Percentiles rank a stretch among this genome's conserved stretches.
Evolutionary conservation across 1,140 invertebrate species (phyloP).

Genomic region (Platyscapa corneri): DNA sequence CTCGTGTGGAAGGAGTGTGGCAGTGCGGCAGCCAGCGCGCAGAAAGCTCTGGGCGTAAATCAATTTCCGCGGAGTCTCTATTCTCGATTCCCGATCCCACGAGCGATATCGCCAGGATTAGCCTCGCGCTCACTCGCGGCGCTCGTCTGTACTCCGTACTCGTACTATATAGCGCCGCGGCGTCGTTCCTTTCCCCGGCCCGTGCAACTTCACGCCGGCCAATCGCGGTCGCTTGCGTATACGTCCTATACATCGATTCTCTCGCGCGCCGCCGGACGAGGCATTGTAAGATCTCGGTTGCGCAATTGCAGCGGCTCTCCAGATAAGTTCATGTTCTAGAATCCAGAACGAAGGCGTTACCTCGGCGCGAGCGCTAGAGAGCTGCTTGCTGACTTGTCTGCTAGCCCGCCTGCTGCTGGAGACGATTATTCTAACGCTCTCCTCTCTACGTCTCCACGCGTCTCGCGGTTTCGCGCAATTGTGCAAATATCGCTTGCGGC

Average conservation of each 20-base stretch:
- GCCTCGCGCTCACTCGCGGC: conserved; percentile 6
- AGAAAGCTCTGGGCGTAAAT: conserved; percentile 34
- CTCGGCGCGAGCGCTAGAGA: conserved; percentile 48
- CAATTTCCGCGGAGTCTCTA: conserved; percentile 38
- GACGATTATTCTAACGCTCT: conserved; percentile 26
- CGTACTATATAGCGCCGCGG: background rate
- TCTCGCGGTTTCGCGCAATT: background rate
- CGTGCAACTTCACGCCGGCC: conserved; percentile 43
- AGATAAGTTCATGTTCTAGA: conserved; percentile 73
- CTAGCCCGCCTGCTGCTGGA: background rate
- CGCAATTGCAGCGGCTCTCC: conserved; percentile 69
- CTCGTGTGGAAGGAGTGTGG: background rate
- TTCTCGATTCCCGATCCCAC: conserved; percentile 27
- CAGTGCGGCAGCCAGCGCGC: background rate
- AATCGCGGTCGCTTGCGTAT: conserved; percentile 54
- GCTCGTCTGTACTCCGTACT: conserved; percentile 11
- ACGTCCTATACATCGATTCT: conserved; percentile 27
- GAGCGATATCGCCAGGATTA: conserved; percentile 24
- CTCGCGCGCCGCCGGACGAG: conserved; percentile 43
- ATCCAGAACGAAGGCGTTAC: conserved; percentile 70
- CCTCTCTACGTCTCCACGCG: background rate
- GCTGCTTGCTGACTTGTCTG: background rate
- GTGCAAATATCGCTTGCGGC: background rate
- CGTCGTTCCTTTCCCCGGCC: conserved; percentile 45
- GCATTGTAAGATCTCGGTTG: conserved; percentile 67